Evolutionary conservation across 1,140 invertebrate species (phyloP).

Genomic region (Drosophila sp.): DNA sequence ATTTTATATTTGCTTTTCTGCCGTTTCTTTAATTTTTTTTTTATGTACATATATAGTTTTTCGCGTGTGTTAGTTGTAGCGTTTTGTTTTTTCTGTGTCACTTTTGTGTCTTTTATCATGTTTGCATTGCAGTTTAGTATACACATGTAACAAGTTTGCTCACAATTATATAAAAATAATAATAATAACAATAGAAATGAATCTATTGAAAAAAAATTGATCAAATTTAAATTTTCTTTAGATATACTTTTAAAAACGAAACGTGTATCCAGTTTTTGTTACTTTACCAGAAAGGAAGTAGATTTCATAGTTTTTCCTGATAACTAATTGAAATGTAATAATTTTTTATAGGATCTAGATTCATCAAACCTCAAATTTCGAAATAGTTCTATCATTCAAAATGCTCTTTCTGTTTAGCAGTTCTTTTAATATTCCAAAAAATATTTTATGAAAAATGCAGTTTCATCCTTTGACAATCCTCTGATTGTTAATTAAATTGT

Average conservation of each 20-base stretch:
- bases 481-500: neutral
- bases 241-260: too few relatives aligned
- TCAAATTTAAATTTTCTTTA: neutral
- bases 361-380: too few relatives aligned
- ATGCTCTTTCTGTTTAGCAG: too few relatives aligned
- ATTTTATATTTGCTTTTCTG: constrained; percentile 9
- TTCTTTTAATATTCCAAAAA: too few relatives aligned
- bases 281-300: too few relatives aligned
- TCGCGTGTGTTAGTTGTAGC: constrained; percentile 45
- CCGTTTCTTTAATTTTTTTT: constrained; percentile 25
- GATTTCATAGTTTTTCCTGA: too few relatives aligned
- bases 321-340: too few relatives aligned
- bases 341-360: too few relatives aligned
- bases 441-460: too few relatives aligned
- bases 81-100: constrained; percentile 51
- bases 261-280: too few relatives aligned
- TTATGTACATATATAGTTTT: constrained; percentile 24
- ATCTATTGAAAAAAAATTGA: too few relatives aligned
- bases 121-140: constrained; percentile 24
- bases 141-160: constrained; percentile 50
- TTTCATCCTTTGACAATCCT: neutral
- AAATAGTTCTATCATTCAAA: too few relatives aligned
- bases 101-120: constrained; percentile 36
- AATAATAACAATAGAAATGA: neutral
- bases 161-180: constrained; percentile 10